A percentile compares a stretch with the other conserved stretches of the same genome.
These are phyloP conservation scores for Euschistus heros DNA, from an alignment of 1,140 invertebrate species.

Conservation along the genomic window DNA sequence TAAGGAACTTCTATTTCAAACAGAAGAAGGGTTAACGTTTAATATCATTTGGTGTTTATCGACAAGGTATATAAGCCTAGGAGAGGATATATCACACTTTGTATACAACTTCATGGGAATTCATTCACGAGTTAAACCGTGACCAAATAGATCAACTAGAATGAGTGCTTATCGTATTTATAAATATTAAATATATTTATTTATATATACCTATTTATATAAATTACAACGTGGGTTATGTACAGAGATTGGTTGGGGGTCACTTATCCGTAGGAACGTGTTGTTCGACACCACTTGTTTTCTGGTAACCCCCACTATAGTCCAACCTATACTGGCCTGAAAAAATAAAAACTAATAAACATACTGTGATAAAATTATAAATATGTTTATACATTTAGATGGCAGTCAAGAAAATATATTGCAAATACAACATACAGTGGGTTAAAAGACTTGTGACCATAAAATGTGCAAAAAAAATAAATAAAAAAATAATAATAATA, in stretches of 20 bases:
- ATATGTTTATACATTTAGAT: too few species aligned
- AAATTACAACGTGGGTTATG: constrained; percentile 8
- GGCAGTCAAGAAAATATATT: too few species aligned
- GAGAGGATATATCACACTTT: constrained; percentile 15
- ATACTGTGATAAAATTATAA: too few species aligned
- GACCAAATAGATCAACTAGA: constrained; percentile 2
- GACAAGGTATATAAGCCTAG: neutral
- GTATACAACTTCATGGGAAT: constrained; percentile 5
- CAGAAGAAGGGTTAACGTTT: constrained; percentile 1
- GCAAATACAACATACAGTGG: too few species aligned
- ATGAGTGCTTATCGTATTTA: constrained; percentile 12
- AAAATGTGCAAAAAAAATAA: too few species aligned
- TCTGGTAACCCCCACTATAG: constrained; percentile 21
- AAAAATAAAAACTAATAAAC: constrained; percentile 1
- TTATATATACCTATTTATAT: constrained; percentile 16
- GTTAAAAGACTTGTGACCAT: too few species aligned
- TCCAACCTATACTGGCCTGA: constrained; percentile 26
- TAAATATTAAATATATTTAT: constrained; percentile 17
- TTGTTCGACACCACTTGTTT: constrained; percentile 19
- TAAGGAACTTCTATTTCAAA: constrained; percentile 7
- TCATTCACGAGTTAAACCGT: constrained; percentile 1
- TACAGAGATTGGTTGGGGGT: constrained; percentile 16
- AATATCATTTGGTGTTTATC: constrained; percentile 13
- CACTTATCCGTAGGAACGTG: constrained; percentile 23
- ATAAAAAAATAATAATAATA: too few species aligned